These are phyloP conservation scores for Chrysoperla carnea DNA, from an alignment of 1,140 invertebrate genomes.

Conservation along the genomic window DNA sequence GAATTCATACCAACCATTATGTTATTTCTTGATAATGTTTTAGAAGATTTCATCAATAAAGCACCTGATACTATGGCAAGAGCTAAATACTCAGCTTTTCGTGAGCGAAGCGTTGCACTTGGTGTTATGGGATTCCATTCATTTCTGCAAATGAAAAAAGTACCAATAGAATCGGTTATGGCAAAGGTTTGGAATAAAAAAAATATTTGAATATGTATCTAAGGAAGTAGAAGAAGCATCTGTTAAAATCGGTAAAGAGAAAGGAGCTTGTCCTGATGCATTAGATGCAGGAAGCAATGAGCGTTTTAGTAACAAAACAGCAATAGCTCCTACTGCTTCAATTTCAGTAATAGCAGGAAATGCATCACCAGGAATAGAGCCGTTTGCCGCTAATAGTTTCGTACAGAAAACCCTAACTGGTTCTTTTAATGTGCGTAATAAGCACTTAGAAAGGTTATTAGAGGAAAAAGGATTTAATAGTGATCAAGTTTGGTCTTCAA, in stretches of 20 bases:
- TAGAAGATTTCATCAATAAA: too few species aligned
- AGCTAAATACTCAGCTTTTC: too few species aligned
- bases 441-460: background rate
- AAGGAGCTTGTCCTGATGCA: background rate
- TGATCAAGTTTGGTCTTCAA: background rate
- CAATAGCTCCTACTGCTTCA: slow-evolving; percentile 2
- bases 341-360: slow-evolving; percentile 2
- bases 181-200: slow-evolving; percentile 1
- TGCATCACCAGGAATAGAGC: slow-evolving; percentile 1
- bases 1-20: too few species aligned
- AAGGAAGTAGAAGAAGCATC: background rate
- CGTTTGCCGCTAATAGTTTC: background rate
- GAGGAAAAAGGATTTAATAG: background rate
- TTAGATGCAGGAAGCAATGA: background rate
- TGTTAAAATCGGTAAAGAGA: background rate
- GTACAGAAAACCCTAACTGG: slow-evolving; percentile 1
- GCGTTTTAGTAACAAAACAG: background rate
- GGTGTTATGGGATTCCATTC: slow-evolving; percentile 2
- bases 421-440: slow-evolving; percentile 1
- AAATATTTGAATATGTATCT: background rate
- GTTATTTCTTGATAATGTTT: too few species aligned
- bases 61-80: too few species aligned
- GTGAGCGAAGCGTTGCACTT: too few species aligned
- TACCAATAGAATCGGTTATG: slow-evolving; percentile 1
- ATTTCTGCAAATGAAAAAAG: slow-evolving; percentile 1